These are phyloP conservation scores for Actenoides hombroni DNA, from an alignment of 2,113 vertebrate genomes.

Conservation along the genomic window DNA sequence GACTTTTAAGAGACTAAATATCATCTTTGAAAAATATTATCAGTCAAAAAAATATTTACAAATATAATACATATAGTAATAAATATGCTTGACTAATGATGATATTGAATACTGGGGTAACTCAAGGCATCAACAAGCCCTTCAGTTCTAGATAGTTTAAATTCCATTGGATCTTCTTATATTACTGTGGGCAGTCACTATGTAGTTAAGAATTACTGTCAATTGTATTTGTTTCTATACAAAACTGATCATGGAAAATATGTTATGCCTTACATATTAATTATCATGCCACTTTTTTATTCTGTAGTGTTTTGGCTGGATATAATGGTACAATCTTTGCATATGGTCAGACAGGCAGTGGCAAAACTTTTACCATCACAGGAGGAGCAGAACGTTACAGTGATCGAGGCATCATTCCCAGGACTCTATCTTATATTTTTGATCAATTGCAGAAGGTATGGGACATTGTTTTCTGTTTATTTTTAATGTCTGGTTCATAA, in stretches of 20 bases:
- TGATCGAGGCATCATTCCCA: slow-evolving; percentile 92
- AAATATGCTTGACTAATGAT: background rate
- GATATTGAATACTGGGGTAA: background rate
- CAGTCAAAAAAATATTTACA: background rate
- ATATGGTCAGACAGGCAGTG: slow-evolving; percentile 96
- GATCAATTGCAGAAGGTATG: slow-evolving; percentile 82
- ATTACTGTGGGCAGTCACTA: background rate
- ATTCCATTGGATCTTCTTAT: background rate
- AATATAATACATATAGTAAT: background rate
- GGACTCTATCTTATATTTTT: slow-evolving; percentile 90
- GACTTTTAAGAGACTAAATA: background rate
- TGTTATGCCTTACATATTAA: background rate
- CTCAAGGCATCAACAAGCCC: background rate
- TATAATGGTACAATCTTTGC: slow-evolving; percentile 97
- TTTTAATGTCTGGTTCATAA: background rate
- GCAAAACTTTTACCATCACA: slow-evolving; percentile 97
- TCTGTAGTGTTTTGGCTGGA: slow-evolving; percentile 84
- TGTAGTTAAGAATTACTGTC: background rate
- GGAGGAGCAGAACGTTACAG: slow-evolving; percentile 89
- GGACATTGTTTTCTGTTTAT: background rate
- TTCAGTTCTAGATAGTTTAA: background rate
- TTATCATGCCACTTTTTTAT: background rate
- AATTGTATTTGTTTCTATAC: background rate
- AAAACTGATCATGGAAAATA: background rate
- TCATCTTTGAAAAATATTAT: background rate